These are phyloP conservation scores for Acrocephalus kingi DNA, from an alignment of 2,113 vertebrate species.

Conservation along the genomic window DNA sequence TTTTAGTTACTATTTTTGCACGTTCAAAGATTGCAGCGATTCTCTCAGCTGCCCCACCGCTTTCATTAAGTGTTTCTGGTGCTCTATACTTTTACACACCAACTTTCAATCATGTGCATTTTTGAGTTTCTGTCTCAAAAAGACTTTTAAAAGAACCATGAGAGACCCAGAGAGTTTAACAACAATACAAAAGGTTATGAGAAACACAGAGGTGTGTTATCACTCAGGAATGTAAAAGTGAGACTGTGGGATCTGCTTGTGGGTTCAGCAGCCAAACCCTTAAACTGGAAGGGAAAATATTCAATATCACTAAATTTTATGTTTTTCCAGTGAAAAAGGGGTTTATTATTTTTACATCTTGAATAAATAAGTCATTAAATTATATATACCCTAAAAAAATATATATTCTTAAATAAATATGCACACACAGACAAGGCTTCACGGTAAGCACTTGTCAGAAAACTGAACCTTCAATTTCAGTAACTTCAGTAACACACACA, in stretches of 20 bases:
- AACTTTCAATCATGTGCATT: neutral
- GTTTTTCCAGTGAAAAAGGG: neutral
- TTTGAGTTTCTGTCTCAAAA: neutral
- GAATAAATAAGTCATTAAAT: neutral
- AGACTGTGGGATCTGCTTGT: neutral
- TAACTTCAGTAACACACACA: neutral
- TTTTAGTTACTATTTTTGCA: neutral
- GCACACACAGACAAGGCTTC: neutral
- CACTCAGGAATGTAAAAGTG: neutral
- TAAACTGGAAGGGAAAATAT: neutral
- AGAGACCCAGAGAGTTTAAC: neutral
- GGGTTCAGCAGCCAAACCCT: neutral
- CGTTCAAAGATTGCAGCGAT: neutral
- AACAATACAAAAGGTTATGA: neutral
- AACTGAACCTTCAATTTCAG: neutral
- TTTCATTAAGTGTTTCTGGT: neutral
- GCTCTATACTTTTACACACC: neutral
- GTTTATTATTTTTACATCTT: neutral
- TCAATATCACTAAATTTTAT: neutral
- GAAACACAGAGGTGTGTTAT: neutral
- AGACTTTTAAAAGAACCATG: rapidly evolving
- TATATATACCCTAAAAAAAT: neutral
- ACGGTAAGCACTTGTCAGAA: neutral
- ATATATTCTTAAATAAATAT: neutral
- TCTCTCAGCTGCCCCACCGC: neutral